phyloP scores from a whole-genome alignment of 30 jellyfish, hydroid and myxozoan species.

The Calvadosia cruxmelitensis region DNA sequence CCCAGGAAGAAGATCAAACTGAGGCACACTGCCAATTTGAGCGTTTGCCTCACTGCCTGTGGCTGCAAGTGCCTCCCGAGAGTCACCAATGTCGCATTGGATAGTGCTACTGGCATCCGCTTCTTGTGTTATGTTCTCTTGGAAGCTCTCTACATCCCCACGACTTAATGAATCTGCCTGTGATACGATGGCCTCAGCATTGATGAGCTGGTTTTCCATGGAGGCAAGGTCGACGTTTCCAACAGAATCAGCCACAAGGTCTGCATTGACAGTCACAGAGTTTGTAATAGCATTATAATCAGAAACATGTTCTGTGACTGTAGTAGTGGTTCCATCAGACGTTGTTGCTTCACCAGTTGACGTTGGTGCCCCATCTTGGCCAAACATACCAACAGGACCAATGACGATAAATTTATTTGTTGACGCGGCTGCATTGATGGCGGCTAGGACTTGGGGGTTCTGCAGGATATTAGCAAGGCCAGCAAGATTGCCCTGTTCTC shows the following conservation, averaged over 20 bases:
- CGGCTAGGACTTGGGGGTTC: constrained; percentile 95
- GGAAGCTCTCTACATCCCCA: background rate
- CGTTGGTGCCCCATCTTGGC: constrained; percentile 38
- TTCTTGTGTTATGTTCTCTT: background rate
- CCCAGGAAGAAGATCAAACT: background rate
- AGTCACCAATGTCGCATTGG: background rate
- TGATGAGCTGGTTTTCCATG: background rate
- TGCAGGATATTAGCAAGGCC: constrained; percentile 92
- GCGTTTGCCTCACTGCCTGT: background rate
- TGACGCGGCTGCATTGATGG: constrained; percentile 95
- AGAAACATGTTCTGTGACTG: background rate
- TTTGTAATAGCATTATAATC: background rate
- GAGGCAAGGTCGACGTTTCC: background rate
- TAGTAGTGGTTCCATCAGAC: constrained; percentile 18
- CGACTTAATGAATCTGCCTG: background rate
- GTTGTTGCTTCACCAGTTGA: constrained; percentile 46
- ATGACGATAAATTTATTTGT: constrained; percentile 91
- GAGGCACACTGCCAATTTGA: background rate
- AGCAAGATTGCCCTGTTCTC: constrained; percentile 71
- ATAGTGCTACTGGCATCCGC: background rate
- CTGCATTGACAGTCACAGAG: background rate
- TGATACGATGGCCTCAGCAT: background rate
- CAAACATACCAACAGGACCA: constrained; percentile 99
- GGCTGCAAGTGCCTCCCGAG: background rate
- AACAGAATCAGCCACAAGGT: background rate